Conservation (phyloP, 2,888 invertebrate species). For the Pantelozetes paolii region DNA sequence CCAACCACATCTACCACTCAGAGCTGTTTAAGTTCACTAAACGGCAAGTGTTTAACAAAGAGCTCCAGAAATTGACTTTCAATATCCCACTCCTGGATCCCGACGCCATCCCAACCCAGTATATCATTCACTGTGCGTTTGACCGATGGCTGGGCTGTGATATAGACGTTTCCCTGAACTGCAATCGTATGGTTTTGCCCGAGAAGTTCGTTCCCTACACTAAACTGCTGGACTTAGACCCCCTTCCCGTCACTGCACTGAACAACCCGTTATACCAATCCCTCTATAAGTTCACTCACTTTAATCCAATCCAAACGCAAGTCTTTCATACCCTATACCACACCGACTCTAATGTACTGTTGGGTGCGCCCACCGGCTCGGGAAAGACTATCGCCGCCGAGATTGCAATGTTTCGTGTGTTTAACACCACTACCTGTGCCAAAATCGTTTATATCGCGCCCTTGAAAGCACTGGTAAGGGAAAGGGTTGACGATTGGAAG, state of each 20-base stretch:
- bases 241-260: slow-evolving; percentile 77
- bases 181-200: slow-evolving; percentile 37
- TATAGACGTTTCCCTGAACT: slow-evolving; percentile 57
- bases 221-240: slow-evolving; percentile 76
- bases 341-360: slow-evolving; percentile 83
- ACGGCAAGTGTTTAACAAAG: slow-evolving; percentile 68
- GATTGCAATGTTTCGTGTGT: slow-evolving; percentile 89
- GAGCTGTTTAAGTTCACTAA: slow-evolving; percentile 81
- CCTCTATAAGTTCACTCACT: slow-evolving; percentile 85
- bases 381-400: slow-evolving; percentile 99
- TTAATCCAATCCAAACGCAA: slow-evolving; percentile 98
- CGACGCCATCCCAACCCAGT: slow-evolving; percentile 77
- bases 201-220: slow-evolving; percentile 41
- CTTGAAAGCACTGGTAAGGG: slow-evolving; percentile 91
- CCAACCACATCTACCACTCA: slow-evolving; percentile 89
- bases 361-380: slow-evolving; percentile 94
- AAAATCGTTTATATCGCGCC: slow-evolving; percentile 94
- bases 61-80: slow-evolving; percentile 80
- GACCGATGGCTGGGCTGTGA: slow-evolving; percentile 73
- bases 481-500: slow-evolving; percentile 93
- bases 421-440: slow-evolving; percentile 67
- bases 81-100: slow-evolving; percentile 82
- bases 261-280: slow-evolving; percentile 70
- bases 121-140: slow-evolving; percentile 77
- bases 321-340: slow-evolving; percentile 94